These are phyloP conservation scores for Anabacerthia variegaticeps DNA, from an alignment of 2,797 vertebrate genomes.

Conservation along the genomic window DNA sequence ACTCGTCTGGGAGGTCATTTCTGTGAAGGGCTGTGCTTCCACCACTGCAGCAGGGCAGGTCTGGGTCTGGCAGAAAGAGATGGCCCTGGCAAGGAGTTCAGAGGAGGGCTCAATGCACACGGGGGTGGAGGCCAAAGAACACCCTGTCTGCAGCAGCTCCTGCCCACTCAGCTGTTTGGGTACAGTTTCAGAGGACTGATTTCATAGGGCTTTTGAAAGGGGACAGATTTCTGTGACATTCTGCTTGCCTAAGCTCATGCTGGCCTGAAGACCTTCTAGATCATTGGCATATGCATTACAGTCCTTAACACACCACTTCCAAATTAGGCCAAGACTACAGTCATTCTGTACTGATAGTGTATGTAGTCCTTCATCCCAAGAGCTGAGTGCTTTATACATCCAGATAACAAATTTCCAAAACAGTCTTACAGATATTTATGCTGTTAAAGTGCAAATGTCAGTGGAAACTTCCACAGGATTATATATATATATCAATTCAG, in stretches of 20 bases:
- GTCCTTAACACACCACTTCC: background rate
- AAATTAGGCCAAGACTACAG: constrained; percentile 30
- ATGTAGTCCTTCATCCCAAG: background rate
- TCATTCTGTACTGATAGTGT: background rate
- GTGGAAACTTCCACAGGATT: background rate
- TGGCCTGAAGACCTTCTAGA: background rate
- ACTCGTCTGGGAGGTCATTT: background rate
- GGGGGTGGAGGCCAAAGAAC: background rate
- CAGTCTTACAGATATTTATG: constrained; percentile 27
- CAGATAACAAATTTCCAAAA: constrained; percentile 54
- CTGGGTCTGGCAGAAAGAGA: background rate
- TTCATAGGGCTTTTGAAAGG: background rate
- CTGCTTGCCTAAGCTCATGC: background rate
- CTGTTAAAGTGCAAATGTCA: background rate
- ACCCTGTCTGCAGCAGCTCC: background rate
- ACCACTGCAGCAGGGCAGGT: background rate
- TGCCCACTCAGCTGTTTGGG: background rate
- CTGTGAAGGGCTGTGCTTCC: background rate
- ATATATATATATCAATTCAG: background rate
- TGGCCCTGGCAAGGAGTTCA: background rate
- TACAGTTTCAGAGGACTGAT: background rate
- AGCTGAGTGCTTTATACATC: background rate
- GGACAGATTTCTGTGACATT: background rate
- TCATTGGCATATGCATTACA: background rate
- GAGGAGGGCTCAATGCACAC: accelerated